These are phyloP conservation scores for Lophius piscatorius DNA, from an alignment of 2,113 vertebrate genomes.

Conservation along the genomic window DNA sequence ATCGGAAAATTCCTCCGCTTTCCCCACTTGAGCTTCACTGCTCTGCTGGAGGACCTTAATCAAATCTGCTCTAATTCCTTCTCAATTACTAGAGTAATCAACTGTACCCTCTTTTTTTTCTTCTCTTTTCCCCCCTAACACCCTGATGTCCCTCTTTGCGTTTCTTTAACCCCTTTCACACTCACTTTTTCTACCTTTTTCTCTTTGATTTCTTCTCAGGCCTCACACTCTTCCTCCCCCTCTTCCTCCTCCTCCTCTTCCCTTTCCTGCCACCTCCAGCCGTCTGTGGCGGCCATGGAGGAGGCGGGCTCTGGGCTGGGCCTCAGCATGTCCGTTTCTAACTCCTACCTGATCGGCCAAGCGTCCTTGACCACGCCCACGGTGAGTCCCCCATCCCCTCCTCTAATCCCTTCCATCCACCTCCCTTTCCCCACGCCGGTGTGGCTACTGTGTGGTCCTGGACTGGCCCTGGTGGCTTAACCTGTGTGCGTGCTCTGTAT, in stretches of 20 bases:
- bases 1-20: constrained; percentile 36
- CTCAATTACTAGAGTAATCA: constrained; percentile 62
- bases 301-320: constrained; percentile 90
- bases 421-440: constrained; percentile 16
- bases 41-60: constrained; percentile 40
- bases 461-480: constrained; percentile 40
- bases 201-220: constrained; percentile 79
- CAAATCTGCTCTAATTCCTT: constrained; percentile 63
- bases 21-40: constrained; percentile 39
- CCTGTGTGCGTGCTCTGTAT: constrained; percentile 42
- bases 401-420: constrained; percentile 4
- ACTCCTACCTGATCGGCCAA: constrained; percentile 98
- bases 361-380: constrained; percentile 91
- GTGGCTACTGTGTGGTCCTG: constrained; percentile 59
- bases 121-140: constrained; percentile 11
- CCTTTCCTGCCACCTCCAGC: constrained; percentile 87
- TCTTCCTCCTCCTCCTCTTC: constrained; percentile 93
- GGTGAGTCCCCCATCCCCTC: constrained; percentile 84
- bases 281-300: constrained; percentile 89
- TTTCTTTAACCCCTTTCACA: not conserved
- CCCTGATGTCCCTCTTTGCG: constrained; percentile 21
- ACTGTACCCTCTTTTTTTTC: constrained; percentile 41
- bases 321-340: constrained; percentile 97
- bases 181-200: constrained; percentile 17
- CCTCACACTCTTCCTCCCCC: constrained; percentile 92